Base-by-base conservation (phyloP, 1,140 invertebrate species). In the Panulirus ornatus region DNA sequence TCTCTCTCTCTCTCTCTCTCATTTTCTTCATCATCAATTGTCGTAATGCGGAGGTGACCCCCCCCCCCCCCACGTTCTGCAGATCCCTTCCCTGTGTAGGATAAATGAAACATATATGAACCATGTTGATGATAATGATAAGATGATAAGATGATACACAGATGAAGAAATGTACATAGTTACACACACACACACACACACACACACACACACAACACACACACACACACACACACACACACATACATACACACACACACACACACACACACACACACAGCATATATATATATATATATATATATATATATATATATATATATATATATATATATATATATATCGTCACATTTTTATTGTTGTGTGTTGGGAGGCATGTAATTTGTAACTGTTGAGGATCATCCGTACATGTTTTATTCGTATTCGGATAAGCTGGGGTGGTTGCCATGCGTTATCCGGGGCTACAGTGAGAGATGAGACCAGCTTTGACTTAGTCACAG, bases 221-320 rank as follows among this genome's bases (percentile, higher is more conserved):
- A n/a, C n/a, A n/a, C n/a, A n/a, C n/a, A n/a, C n/a, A 79, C 36
- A n/a, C 42, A n/a, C 42, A 82, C 42, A 82, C n/a, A 82, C 42
- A 54, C 42, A 82, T 36, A 82, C 36, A 27, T 36, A 82, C n/a
- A 82, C 36, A 82, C 42, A 54, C 36, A 54, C 36, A 51, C n/a
- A 40, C 47, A 83, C 47, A 63, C 47, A 63, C 47, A 66, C 47
- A 83, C 27, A 66, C 47, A 83, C 30, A 83, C 47, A 66, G n/a
- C 34, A 83, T n/a, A 66, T 40, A 66, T n/a, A 66, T n/a, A 83
- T 36, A 83, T 40, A 63, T 36, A 66, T 36, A 83, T 63, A 83
- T 34, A 71, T 22, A 58, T 58, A 14, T 22, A 3, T n/a, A 66
- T 40, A 66, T n/a, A 66, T n/a, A 83, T 36, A 83, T 40, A 63